Evolutionary conservation across 2,888 invertebrate species (phyloP).

Genomic region (Liopterus haemorrhoidalis): DNA sequence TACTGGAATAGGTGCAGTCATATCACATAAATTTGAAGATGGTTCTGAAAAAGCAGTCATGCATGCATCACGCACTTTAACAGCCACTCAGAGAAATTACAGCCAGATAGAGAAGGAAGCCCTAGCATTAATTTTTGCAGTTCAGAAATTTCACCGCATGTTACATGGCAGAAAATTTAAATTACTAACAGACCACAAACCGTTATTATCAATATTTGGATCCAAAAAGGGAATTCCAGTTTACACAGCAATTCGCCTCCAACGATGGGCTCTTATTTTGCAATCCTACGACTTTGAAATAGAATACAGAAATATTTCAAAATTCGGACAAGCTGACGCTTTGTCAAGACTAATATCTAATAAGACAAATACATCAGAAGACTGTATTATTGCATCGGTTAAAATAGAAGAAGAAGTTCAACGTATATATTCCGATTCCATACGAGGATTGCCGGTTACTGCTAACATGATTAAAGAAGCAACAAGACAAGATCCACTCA

Average conservation of each 20-base stretch:
- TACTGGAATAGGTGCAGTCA: neutral
- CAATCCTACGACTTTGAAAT: constrained; percentile 31
- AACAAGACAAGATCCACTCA: neutral
- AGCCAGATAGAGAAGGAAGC: constrained; percentile 39
- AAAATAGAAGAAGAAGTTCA: neutral
- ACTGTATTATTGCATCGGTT: neutral
- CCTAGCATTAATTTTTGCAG: constrained; percentile 28
- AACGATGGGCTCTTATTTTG: constrained; percentile 30
- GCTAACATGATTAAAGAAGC: neutral
- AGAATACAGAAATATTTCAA: constrained; percentile 27
- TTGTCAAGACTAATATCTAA: constrained; percentile 28
- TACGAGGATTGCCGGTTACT: neutral
- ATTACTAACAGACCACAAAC: constrained; percentile 37
- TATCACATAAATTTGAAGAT: neutral
- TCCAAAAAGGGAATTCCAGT: constrained; percentile 32
- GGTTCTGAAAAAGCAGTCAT: neutral
- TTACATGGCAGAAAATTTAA: constrained; percentile 35
- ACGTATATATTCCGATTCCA: neutral
- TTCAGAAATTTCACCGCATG: constrained; percentile 2
- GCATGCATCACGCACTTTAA: constrained; percentile 36
- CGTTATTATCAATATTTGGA: constrained; percentile 36
- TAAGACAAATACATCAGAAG: constrained; percentile 1
- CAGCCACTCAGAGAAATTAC: constrained; percentile 36
- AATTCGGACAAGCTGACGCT: constrained; percentile 30
- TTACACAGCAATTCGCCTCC: constrained; percentile 29